phyloP scores from a whole-genome alignment of 1,140 invertebrate species.

The Trichonephila clavata region DNA sequence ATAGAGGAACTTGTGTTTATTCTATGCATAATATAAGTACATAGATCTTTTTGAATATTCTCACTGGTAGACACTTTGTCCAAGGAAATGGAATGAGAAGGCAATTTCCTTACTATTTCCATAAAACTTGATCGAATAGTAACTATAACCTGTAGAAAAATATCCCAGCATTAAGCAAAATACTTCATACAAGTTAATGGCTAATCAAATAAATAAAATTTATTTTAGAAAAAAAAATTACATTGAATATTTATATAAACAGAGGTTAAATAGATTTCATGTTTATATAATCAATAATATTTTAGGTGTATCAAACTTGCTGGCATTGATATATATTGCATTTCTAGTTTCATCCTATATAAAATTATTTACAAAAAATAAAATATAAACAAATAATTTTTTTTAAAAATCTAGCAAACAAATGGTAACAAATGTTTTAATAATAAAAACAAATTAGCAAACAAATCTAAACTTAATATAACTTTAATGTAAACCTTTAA shows the following conservation, averaged over 20 bases:
- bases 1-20: conserved; percentile 77
- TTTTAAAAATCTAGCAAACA: too few species aligned
- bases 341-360: too few species aligned
- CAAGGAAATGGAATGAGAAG: conserved; percentile 84
- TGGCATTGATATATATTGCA: too few species aligned
- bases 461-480: too few species aligned
- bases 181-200: not conserved
- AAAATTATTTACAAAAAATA: too few species aligned
- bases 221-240: not conserved
- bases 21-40: conserved; percentile 81
- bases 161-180: not conserved
- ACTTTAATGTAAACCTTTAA: too few species aligned
- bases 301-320: too few species aligned
- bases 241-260: not conserved
- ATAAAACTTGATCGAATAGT: conserved; percentile 92
- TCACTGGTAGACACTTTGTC: conserved; percentile 67
- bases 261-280: not conserved
- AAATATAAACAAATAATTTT: too few species aligned
- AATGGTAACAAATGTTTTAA: too few species aligned
- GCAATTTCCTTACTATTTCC: conserved; percentile 90
- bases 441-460: too few species aligned
- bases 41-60: conserved; percentile 74
- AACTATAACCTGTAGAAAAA: conserved; percentile 84
- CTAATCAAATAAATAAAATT: not conserved
- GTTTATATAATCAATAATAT: not conserved